These are phyloP conservation scores for Camelus dromedarius DNA, from an alignment of 2,113 vertebrate genomes.

Conservation along the genomic window DNA sequence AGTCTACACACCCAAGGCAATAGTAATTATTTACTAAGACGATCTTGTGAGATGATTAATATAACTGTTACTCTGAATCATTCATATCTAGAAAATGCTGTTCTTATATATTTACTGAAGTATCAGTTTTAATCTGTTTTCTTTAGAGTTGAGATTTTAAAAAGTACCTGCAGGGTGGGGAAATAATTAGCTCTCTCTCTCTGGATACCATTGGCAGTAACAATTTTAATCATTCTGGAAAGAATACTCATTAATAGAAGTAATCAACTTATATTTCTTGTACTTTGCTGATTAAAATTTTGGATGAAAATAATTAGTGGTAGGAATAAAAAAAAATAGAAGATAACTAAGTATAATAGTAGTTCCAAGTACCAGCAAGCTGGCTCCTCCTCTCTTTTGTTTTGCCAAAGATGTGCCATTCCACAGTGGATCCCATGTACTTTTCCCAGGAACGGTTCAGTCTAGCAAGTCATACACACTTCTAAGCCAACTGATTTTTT, in stretches of 20 bases:
- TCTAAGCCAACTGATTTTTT: conserved; percentile 19
- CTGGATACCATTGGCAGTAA: background rate
- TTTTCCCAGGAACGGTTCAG: too few species aligned
- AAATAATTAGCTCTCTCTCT: background rate
- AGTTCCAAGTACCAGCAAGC: background rate
- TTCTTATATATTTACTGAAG: background rate
- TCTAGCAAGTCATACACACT: background rate
- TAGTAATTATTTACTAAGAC: background rate
- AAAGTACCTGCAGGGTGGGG: background rate
- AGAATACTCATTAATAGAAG: background rate
- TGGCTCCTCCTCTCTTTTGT: background rate
- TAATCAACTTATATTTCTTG: background rate
- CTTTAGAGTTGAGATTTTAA: background rate
- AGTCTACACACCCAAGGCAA: background rate
- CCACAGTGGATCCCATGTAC: too few species aligned
- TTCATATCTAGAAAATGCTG: background rate
- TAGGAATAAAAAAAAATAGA: background rate
- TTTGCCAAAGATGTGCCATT: background rate
- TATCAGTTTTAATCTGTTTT: background rate
- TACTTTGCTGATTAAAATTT: conserved; percentile 21
- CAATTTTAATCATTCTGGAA: background rate
- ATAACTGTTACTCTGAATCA: background rate
- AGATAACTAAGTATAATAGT: background rate
- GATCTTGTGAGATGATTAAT: background rate
- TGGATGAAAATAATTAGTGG: conserved; percentile 16